Conservation (phyloP, 23 tunicate species). For the Trididemnum miniatum region DNA sequence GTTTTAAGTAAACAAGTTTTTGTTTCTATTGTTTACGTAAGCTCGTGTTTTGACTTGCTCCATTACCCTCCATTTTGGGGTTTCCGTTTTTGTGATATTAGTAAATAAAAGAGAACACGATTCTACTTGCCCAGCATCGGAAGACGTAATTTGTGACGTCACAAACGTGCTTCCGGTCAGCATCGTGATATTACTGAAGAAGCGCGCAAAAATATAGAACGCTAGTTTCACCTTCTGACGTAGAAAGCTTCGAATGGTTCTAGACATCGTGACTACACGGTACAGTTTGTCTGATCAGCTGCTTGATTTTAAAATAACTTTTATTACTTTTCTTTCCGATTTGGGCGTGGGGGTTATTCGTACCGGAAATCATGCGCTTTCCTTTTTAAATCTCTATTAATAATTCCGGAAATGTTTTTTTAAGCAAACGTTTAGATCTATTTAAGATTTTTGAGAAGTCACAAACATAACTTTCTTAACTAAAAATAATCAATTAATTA, state of each 20-base stretch:
- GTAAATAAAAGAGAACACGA: background rate
- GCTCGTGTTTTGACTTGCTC: too few relatives aligned
- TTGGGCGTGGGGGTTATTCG: conserved; percentile 4
- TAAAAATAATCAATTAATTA: too few relatives aligned
- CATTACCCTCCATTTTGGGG: too few relatives aligned
- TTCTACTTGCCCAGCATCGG: background rate
- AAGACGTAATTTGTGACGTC: background rate
- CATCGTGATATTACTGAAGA: background rate
- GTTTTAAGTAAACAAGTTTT: too few relatives aligned
- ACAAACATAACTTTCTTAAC: too few relatives aligned
- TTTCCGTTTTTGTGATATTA: background rate
- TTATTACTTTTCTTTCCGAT: conserved; percentile 16
- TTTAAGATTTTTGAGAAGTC: background rate
- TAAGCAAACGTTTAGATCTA: background rate
- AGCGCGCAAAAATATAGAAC: background rate
- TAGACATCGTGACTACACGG: too few relatives aligned
- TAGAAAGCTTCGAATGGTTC: too few relatives aligned
- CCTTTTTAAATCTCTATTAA: conserved; percentile 22
- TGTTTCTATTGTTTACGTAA: too few relatives aligned
- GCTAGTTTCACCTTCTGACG: too few relatives aligned
- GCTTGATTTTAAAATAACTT: background rate
- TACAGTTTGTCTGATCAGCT: too few relatives aligned
- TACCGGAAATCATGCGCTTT: conserved; percentile 23
- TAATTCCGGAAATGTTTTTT: too few relatives aligned
- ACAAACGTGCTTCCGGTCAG: background rate